These are phyloP conservation scores for Neuroterus valhalla DNA, from an alignment of 1,140 invertebrate genomes.

Conservation along the genomic window DNA sequence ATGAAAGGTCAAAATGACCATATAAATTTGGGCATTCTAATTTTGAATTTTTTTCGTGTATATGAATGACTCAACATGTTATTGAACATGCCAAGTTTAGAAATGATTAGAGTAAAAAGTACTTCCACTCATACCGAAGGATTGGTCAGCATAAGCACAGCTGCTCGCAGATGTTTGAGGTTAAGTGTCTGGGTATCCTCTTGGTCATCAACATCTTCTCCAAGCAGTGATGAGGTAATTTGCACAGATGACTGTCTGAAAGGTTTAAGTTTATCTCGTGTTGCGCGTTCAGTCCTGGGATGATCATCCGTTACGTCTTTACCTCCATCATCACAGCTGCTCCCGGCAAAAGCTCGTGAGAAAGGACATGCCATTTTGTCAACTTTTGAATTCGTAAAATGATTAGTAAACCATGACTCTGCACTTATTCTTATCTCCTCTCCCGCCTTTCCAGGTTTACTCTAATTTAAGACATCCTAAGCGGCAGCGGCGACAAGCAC, in stretches of 20 bases:
- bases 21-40: no score
- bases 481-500: background rate
- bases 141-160: constrained; percentile 76
- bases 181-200: constrained; percentile 77
- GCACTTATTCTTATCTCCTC: background rate
- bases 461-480: constrained; percentile 17
- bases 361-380: constrained; percentile 71
- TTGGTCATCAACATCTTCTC: constrained; percentile 72
- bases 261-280: constrained; percentile 58
- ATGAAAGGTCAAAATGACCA: no score
- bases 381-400: background rate
- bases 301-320: constrained; percentile 46
- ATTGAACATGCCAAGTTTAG: no score
- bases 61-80: no score
- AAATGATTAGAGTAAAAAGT: no score
- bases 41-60: no score
- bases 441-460: background rate
- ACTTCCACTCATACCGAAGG: constrained; percentile 72
- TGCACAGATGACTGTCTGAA: constrained; percentile 74
- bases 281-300: constrained; percentile 29
- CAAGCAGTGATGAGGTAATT: constrained; percentile 67
- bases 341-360: constrained; percentile 59
- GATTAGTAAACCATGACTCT: background rate
- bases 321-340: constrained; percentile 38
- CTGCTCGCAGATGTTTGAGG: constrained; percentile 76